Conservation (phyloP, 2,797 vertebrate genomes). For the Octomys mimax region DNA sequence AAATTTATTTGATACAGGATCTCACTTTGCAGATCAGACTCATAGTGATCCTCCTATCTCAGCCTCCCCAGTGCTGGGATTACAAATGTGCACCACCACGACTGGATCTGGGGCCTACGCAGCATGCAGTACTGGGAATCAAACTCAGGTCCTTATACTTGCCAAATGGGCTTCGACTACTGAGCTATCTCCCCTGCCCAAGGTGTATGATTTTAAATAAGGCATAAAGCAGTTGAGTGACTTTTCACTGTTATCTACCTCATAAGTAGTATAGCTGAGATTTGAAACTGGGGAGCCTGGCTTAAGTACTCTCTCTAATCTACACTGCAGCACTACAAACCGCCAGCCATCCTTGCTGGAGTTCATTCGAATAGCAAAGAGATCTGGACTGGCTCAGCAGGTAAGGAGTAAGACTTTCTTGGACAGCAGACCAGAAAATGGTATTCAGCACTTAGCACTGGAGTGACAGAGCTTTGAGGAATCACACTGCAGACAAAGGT, state of each 20-base stretch:
- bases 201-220: not conserved
- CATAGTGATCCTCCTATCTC: too few relatives aligned
- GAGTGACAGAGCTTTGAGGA: not conserved
- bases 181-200: too few relatives aligned
- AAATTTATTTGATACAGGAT: too few relatives aligned
- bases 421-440: not conserved
- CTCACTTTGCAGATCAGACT: too few relatives aligned
- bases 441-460: not conserved
- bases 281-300: not conserved
- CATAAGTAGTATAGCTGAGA: not conserved
- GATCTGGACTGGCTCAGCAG: not conserved
- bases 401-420: not conserved
- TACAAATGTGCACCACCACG: too few relatives aligned
- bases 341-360: not conserved
- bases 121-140: too few relatives aligned
- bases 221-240: not conserved
- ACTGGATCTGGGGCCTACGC: too few relatives aligned
- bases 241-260: not conserved
- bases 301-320: not conserved
- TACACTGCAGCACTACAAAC: too few relatives aligned
- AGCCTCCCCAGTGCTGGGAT: too few relatives aligned
- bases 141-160: too few relatives aligned
- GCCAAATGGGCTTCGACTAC: too few relatives aligned
- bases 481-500: not conserved
- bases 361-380: not conserved